Evolutionary conservation across 2,888 invertebrate species (phyloP), one percentile per base, ranked within the genome.

Genomic region (Ichneumoninae sp.): DNA sequence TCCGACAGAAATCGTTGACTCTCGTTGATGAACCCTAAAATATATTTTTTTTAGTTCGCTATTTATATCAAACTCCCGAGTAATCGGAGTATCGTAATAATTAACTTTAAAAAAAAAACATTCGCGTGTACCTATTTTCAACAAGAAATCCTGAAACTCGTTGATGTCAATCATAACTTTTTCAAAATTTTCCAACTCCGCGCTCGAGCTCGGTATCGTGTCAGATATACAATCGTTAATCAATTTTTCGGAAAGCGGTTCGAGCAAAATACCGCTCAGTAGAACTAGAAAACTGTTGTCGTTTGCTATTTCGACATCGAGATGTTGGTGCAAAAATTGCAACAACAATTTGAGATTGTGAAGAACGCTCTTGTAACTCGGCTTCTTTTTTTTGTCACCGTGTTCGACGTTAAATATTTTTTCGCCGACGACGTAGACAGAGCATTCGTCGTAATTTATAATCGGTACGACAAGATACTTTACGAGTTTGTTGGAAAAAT

Each of bases 121-220:
- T 62, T 22, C 22, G 76, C 69, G 76, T 72, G 33, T 71, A 92
- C 93, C 93, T 66, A 96, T 94, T 62, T 94, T 92, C 1, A 95
- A 92, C 47, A 98, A 94, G 83, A 95, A 95, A 66, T 94, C 93
- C 91, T 98, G 96, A 85, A 98, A 96, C 69, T 95, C 93, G 82
- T 95, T 93, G 52, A 97, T 96, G 88, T 96, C 95, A 3, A 94
- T 93, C 30, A 96, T 95, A 1, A 97, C 95, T 33, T 94, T 94
- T 3, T 94, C 94, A 88, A 97, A 98, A 22, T 94, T 94, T 87
- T 96, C 95, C 82, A 97, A 94, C 86, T 97, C 97, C 77, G 95
- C 95, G 87, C 96, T 96, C 71, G 96, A 97, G 86, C 96, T 96
- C 0, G 98, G 98, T 89, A 98, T 96, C 0, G 97, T 96, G 86